A percentile compares a stretch with the other conserved stretches of the same genome.
Evolutionary conservation across 1,140 invertebrate genomes (phyloP).

Genomic region (Sycobia sp.): DNA sequence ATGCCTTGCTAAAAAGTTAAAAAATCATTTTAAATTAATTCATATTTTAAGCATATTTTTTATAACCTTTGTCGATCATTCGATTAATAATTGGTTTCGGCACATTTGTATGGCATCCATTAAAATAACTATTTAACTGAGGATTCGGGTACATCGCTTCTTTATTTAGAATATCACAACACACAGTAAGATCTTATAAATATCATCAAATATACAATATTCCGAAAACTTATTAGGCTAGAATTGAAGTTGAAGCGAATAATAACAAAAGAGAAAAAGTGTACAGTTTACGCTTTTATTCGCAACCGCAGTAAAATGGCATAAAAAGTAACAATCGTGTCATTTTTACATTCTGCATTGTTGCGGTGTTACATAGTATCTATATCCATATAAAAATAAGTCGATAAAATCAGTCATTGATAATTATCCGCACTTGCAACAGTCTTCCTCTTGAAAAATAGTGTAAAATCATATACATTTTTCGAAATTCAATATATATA

Average conservation of each 20-base stretch:
- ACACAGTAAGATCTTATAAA: constrained; percentile 7
- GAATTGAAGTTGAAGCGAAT: neutral
- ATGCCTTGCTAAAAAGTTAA: neutral
- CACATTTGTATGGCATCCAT: constrained; percentile 3
- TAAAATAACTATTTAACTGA: constrained; percentile 22
- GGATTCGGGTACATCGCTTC: constrained; percentile 25
- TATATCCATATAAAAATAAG: constrained; percentile 38
- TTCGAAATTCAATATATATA: neutral
- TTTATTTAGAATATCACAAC: neutral
- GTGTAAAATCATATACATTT: constrained; percentile 9
- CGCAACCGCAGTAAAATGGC: constrained; percentile 38
- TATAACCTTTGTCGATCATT: constrained; percentile 29
- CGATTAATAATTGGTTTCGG: constrained; percentile 25
- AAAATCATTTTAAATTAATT: neutral
- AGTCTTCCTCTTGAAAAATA: constrained; percentile 1
- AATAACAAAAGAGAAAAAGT: constrained; percentile 7
- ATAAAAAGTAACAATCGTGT: constrained; percentile 39
- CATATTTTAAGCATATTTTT: neutral
- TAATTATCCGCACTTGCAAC: constrained; percentile 32
- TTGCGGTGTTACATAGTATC: constrained; percentile 5
- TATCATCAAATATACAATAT: too few relatives aligned
- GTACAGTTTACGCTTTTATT: constrained; percentile 37
- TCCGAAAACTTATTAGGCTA: neutral
- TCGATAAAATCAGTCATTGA: constrained; percentile 41
- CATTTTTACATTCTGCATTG: constrained; percentile 12